Conservation (phyloP, 2,113 vertebrate species). For the Cygnus buccinator region DNA sequence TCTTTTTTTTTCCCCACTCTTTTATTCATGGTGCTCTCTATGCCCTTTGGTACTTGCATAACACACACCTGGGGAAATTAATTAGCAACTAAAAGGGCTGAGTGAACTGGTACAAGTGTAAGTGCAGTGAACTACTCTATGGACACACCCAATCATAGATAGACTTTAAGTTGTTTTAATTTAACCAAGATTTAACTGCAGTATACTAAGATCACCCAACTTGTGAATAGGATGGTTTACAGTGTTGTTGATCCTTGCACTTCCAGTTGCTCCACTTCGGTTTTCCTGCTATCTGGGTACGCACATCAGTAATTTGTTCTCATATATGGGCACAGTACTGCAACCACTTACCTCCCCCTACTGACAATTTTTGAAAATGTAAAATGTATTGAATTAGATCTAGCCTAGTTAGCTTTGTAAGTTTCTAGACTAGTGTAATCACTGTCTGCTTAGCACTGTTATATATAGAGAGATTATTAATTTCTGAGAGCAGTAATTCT, state of each 20-base stretch:
- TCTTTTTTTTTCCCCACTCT: too few relatives aligned
- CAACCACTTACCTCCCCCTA: neutral
- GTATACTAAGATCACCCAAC: neutral
- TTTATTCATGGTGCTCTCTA: neutral
- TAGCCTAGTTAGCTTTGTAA: neutral
- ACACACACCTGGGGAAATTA: neutral
- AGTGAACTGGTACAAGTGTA: neutral
- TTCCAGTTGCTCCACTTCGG: neutral
- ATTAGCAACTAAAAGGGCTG: neutral
- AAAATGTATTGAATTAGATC: neutral
- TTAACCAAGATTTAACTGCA: neutral
- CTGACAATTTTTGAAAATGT: neutral
- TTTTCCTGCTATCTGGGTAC: neutral
- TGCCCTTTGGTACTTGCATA: neutral
- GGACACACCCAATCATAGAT: neutral
- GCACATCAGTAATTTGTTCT: neutral
- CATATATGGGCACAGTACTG: fast-evolving
- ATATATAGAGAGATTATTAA: too few relatives aligned
- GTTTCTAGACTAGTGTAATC: neutral
- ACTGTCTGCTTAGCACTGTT: neutral
- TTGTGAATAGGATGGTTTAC: neutral
- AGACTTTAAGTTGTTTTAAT: neutral
- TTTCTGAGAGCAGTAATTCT: too few relatives aligned
- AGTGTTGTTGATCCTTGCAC: neutral
- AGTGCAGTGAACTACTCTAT: neutral